Evolutionary conservation across 2,888 invertebrate genomes (phyloP).

Genomic region (Drosophila anomelani): DNA sequence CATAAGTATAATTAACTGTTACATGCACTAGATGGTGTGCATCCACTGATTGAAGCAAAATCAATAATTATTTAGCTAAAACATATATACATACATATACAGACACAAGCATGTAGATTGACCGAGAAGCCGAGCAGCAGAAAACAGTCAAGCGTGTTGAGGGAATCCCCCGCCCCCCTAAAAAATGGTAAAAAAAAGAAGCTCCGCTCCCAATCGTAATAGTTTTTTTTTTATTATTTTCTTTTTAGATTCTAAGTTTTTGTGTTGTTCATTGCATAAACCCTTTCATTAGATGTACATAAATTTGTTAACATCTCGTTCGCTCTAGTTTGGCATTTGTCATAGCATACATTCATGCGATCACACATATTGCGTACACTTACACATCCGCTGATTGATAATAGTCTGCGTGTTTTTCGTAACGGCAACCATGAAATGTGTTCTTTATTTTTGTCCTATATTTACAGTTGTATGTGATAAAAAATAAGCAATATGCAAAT

Average conservation of each 20-base stretch:
- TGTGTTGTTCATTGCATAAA: constrained; percentile 9
- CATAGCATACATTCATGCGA: constrained; percentile 47
- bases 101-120: constrained; percentile 13
- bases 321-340: constrained; percentile 37
- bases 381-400: constrained; percentile 28
- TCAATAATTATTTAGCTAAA: constrained; percentile 12
- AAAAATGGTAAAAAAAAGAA: not conserved
- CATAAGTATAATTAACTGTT: constrained; percentile 54
- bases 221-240: not conserved
- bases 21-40: constrained; percentile 75
- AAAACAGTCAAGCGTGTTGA: constrained; percentile 28
- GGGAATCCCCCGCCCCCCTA: constrained; percentile 4
- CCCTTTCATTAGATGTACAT: constrained; percentile 24
- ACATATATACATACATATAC: constrained; percentile 7
- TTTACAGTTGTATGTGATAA: constrained; percentile 43
- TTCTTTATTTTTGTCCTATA: constrained; percentile 34
- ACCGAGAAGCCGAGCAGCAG: constrained; percentile 28
- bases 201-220: constrained; percentile 23
- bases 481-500: constrained; percentile 33
- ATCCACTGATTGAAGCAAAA: constrained; percentile 7
- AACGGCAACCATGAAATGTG: constrained; percentile 24
- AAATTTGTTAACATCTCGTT: constrained; percentile 7
- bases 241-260: constrained; percentile 8
- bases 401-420: constrained; percentile 45
- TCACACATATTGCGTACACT: constrained; percentile 26